Percentiles rank a stretch among this genome's conserved stretches.
phyloP scores from a whole-genome alignment of 2,888 invertebrate species.

The Sinopyrophorus schimmeli region DNA sequence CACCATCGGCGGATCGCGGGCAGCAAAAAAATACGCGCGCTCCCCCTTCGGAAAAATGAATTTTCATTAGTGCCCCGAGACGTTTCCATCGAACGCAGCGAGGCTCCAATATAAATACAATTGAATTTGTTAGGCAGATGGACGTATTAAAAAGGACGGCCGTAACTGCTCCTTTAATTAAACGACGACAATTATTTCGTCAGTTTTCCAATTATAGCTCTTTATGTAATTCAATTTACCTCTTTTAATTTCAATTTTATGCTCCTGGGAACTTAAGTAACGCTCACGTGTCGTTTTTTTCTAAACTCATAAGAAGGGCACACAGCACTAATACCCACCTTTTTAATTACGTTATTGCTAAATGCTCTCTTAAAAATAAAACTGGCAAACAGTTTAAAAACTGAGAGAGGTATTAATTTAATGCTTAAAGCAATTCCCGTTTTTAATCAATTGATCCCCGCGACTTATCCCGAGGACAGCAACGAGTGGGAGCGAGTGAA shows the following conservation, averaged over 20 bases:
- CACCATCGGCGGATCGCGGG: neutral
- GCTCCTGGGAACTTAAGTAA: conserved; percentile 17
- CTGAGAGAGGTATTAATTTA: too few species aligned
- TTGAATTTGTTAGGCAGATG: conserved; percentile 38
- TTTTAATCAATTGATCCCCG: too few species aligned
- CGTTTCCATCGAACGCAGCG: conserved; percentile 19
- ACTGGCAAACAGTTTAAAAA: too few species aligned
- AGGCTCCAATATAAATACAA: conserved; percentile 34
- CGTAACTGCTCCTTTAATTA: conserved; percentile 36
- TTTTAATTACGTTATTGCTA: too few species aligned
- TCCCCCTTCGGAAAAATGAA: conserved; percentile 23
- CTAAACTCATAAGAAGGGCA: conserved; percentile 6
- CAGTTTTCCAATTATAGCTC: conserved; percentile 33
- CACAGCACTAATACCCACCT: neutral
- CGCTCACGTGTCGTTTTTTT: neutral
- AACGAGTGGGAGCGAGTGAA: too few species aligned
- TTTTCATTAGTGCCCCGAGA: conserved; percentile 23
- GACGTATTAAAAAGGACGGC: conserved; percentile 38
- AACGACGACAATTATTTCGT: conserved; percentile 38
- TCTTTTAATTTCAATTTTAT: conserved; percentile 26
- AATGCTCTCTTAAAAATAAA: too few species aligned
- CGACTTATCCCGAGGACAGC: too few species aligned
- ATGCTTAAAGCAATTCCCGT: too few species aligned
- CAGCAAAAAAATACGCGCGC: conserved; percentile 15
- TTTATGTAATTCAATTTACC: conserved; percentile 30